Conservation (phyloP, 2,113 vertebrate genomes). For the Prionailurus bengalensis region DNA sequence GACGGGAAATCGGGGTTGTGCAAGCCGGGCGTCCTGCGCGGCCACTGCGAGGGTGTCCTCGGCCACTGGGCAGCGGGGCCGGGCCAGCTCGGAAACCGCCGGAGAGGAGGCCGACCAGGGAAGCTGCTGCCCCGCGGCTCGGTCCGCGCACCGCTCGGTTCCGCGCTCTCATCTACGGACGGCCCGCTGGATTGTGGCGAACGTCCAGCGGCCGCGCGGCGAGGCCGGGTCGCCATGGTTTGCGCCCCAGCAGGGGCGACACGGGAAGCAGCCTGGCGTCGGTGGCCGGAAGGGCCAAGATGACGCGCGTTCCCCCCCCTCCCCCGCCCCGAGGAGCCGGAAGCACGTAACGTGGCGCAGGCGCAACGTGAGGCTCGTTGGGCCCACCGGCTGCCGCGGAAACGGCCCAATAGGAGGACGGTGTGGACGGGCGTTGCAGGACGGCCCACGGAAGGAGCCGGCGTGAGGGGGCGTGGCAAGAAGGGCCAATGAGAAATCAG, state of each 20-base stretch:
- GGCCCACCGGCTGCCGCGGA: background rate
- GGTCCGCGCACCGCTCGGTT: too few species aligned
- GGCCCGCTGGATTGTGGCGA: background rate
- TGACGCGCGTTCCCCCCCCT: background rate
- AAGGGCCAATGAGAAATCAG: too few species aligned
- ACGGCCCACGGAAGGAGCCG: too few species aligned
- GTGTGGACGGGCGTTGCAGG: too few species aligned
- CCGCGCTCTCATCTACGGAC: background rate
- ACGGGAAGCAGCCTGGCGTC: accelerated
- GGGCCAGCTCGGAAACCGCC: background rate
- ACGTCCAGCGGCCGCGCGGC: background rate
- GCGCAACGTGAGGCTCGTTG: background rate
- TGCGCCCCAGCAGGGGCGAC: background rate
- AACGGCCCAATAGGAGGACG: background rate
- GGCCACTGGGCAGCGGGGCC: background rate
- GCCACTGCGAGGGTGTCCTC: background rate
- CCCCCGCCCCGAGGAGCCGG: background rate
- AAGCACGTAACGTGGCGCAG: background rate
- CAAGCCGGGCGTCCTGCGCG: background rate
- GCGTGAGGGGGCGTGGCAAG: background rate
- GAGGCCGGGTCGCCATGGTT: background rate
- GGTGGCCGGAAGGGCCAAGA: background rate
- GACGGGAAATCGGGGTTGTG: background rate
- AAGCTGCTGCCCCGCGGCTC: background rate
- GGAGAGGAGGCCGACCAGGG: background rate